Base-by-base conservation (phyloP, 2,113 vertebrate genomes). In the Chloebia gouldiae region DNA sequence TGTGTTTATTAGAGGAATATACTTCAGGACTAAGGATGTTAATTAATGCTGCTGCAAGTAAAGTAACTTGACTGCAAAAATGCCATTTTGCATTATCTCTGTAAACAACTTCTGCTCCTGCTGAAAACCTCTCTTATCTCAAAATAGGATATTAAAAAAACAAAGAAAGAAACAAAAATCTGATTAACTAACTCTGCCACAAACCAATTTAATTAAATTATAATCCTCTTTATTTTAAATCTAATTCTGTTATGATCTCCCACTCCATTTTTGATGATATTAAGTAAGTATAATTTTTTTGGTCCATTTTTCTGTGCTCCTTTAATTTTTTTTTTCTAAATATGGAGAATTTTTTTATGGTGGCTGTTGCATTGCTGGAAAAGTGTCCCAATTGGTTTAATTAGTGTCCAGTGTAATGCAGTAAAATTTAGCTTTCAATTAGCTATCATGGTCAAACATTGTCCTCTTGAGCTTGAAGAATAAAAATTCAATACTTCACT, bases 401-500 rank as follows among this genome's bases (percentile, higher is more conserved):
- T 96, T 93, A 93, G 37, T 31, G 8, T 86, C 81, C 45, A 79
- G 35, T 54, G 65, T 31, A 76, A 78, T 44, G 68, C 15, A 90
- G 75, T 83, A 61, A 88, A 96, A 79, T 53, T 54, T 63, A 91
- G 30, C 42, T 95, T 66, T 92, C 60, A 88, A 63, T 96, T 94
- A 97, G 59, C 96, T 93, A 56, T 63, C 49, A 66, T 90, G 66
- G 94, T 93, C 66, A 88, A 70, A 78, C 30, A 63, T 51, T 95
- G 37, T 89, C 60, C 77, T 83, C 70, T 65, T 40, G 53, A 96
- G 76, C 11, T 1, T 17, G 42, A 25, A 76, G 42, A 83, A 91
- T 71, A 90, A 95, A 96, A 97, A 79, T 69, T 25, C 53, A 95
- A 45, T 81, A 90, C 44, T 96, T 97, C 89, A 95, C 96, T 95